These are phyloP conservation scores for Eubasilissa splendida DNA, from an alignment of 2,888 invertebrate genomes.

Conservation along the genomic window DNA sequence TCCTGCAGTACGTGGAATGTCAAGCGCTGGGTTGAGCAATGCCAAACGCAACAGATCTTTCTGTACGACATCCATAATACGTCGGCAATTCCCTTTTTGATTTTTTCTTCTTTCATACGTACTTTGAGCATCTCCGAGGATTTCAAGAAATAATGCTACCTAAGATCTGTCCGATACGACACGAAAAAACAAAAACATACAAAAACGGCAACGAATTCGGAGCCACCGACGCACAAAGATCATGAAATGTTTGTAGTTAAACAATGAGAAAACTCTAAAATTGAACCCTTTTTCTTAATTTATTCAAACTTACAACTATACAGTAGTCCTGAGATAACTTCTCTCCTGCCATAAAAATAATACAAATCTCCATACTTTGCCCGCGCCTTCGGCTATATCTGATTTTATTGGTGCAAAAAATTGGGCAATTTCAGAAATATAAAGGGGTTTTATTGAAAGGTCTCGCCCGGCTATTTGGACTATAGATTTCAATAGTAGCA, in stretches of 20 bases:
- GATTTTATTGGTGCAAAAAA: constrained; percentile 24
- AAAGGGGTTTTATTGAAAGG: neutral
- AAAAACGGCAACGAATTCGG: too few species aligned
- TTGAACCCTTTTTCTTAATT: too few species aligned
- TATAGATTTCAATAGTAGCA: neutral
- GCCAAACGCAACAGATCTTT: constrained; percentile 14
- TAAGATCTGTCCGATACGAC: neutral
- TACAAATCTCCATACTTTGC: constrained; percentile 35
- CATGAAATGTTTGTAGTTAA: too few species aligned
- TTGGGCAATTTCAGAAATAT: constrained; percentile 15
- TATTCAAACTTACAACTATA: too few species aligned
- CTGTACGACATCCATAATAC: neutral
- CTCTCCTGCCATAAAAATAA: neutral
- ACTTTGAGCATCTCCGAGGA: neutral
- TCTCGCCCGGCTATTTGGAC: too few species aligned
- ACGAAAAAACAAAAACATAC: too few species aligned
- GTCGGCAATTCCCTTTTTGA: constrained; percentile 24
- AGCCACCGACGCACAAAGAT: too few species aligned
- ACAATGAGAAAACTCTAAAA: too few species aligned
- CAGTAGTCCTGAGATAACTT: too few species aligned
- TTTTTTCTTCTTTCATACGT: neutral
- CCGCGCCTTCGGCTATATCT: neutral
- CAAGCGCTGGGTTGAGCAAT: constrained; percentile 43
- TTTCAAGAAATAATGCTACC: neutral
- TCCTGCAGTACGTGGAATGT: constrained; percentile 51